Conservation (phyloP, 2,113 vertebrate genomes). For the Eubucco bourcierii region DNA sequence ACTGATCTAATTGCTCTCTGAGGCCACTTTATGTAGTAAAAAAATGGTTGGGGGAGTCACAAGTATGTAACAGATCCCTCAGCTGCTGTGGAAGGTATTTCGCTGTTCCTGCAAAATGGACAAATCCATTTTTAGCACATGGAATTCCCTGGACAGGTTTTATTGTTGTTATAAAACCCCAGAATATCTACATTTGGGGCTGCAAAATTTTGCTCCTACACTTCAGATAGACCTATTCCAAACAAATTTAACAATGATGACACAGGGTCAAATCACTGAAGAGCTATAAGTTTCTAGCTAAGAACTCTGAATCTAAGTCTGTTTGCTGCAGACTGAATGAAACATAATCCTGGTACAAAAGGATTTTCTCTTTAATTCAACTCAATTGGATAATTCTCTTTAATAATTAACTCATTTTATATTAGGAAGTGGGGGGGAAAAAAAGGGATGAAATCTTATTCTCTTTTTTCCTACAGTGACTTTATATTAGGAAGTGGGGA, state of each 20-base stretch:
- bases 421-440: background rate
- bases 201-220: background rate
- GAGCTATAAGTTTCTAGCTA: background rate
- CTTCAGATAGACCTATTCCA: background rate
- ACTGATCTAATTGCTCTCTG: background rate
- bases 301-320: background rate
- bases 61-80: background rate
- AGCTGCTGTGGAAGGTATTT: background rate
- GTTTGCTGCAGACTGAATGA: background rate
- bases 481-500: background rate
- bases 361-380: background rate
- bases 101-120: background rate
- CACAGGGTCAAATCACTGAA: background rate
- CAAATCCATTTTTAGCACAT: background rate
- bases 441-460: background rate
- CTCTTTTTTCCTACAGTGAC: background rate
- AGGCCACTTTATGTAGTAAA: background rate
- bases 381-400: background rate
- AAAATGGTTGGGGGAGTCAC: background rate
- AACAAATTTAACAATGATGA: background rate
- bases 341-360: background rate
- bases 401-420: background rate
- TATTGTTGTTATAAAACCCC: background rate
- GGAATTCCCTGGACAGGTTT: background rate
- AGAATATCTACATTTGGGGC: background rate